These are phyloP conservation scores for Cinara cedri DNA, from an alignment of 2,888 invertebrate genomes.

Conservation along the genomic window DNA sequence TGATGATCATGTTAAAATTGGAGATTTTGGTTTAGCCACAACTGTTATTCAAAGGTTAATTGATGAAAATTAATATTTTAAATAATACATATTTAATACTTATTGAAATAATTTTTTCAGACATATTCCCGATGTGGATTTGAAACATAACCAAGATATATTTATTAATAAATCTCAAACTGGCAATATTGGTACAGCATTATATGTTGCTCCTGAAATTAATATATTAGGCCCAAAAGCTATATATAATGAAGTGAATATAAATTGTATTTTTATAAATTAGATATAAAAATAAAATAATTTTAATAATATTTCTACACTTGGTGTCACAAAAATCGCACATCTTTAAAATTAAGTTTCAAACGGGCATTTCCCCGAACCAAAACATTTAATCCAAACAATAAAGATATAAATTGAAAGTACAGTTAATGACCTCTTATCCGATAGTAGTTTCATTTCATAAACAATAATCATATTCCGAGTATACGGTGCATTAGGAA, in stretches of 20 bases:
- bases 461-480: too few species aligned
- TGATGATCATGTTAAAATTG: conserved; percentile 95
- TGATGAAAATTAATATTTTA: neutral
- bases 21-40: conserved; percentile 96
- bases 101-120: conserved; percentile 22
- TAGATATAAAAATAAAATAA: neutral
- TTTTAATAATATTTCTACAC: too few species aligned
- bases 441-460: too few species aligned
- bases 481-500: too few species aligned
- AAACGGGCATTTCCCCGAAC: too few species aligned
- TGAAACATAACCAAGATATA: conserved; percentile 28
- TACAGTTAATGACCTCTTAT: too few species aligned
- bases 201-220: conserved; percentile 95
- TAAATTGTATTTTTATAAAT: neutral
- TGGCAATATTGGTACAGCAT: conserved; percentile 89
- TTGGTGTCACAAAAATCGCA: too few species aligned
- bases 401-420: too few species aligned
- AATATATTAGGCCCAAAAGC: conserved; percentile 70
- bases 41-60: conserved; percentile 65
- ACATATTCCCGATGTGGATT: conserved; percentile 32
- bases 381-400: too few species aligned
- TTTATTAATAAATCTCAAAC: conserved; percentile 68
- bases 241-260: conserved; percentile 71
- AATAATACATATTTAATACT: neutral
- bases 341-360: too few species aligned